phyloP scores from a whole-genome alignment of 1,140 invertebrate species.

The Drosophila punjabiensis region DNA sequence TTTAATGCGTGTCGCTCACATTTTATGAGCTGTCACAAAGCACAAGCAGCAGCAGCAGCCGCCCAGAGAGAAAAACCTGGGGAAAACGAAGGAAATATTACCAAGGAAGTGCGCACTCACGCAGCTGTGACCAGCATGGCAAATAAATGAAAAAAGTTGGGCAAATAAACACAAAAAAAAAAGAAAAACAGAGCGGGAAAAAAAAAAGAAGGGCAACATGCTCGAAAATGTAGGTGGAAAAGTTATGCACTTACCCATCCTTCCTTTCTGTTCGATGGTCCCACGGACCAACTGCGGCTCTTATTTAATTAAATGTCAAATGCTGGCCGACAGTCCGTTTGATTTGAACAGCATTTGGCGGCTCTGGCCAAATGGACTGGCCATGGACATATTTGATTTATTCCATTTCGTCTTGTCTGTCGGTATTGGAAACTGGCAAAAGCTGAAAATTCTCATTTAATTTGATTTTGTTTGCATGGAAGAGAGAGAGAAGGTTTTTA shows the following conservation, averaged over 20 bases:
- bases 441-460: conserved; percentile 43
- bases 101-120: conserved; percentile 76
- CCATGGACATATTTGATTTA: conserved; percentile 53
- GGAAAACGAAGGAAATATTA: conserved; percentile 42
- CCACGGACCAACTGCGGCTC: conserved; percentile 33
- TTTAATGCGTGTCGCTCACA: conserved; percentile 81
- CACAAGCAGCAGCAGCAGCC: conserved; percentile 47
- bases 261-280: not conserved
- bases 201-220: conserved; percentile 37
- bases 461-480: conserved; percentile 25
- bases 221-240: conserved; percentile 65
- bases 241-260: conserved; percentile 60
- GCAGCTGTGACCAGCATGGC: conserved; percentile 79
- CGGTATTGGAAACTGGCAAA: conserved; percentile 21
- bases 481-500: conserved; percentile 31
- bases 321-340: conserved; percentile 52
- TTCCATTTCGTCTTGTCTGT: conserved; percentile 41
- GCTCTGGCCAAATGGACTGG: conserved; percentile 27
- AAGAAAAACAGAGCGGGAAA: conserved; percentile 37
- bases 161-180: conserved; percentile 63
- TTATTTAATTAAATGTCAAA: conserved; percentile 84
- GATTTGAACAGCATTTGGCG: conserved; percentile 70
- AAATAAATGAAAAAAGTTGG: conserved; percentile 81
- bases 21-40: conserved; percentile 82
- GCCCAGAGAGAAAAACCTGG: conserved; percentile 48